phyloP scores from a whole-genome alignment of 2,888 invertebrate species.

The Epiblema foenella region DNA sequence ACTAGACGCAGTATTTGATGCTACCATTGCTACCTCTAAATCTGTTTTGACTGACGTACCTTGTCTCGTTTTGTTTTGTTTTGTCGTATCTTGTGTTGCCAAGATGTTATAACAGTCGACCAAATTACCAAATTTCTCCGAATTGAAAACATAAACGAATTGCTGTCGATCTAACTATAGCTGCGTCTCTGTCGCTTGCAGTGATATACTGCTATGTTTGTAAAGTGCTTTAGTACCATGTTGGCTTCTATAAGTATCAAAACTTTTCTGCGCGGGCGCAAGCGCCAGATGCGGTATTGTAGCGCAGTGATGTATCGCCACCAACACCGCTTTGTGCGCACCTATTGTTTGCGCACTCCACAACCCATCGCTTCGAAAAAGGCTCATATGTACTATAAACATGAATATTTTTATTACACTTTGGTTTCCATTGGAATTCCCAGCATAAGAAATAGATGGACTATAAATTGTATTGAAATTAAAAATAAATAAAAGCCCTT shows the following conservation, averaged over 20 bases:
- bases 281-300: slow-evolving; percentile 67
- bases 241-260: slow-evolving; percentile 62
- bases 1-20: too few species aligned
- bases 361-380: background rate
- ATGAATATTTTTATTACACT: background rate
- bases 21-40: too few species aligned
- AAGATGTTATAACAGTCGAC: too few species aligned
- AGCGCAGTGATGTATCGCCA: slow-evolving; percentile 29
- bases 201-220: too few species aligned
- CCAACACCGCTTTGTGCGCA: slow-evolving; percentile 30
- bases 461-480: background rate
- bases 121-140: too few species aligned
- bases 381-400: background rate
- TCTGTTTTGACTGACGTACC: too few species aligned
- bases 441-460: background rate
- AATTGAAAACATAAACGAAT: too few species aligned
- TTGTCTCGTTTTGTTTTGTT: too few species aligned
- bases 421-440: background rate
- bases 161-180: too few species aligned
- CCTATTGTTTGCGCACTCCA: slow-evolving; percentile 25
- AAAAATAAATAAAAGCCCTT: background rate
- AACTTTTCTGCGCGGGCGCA: slow-evolving; percentile 55
- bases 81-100: too few species aligned
- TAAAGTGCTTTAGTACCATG: too few species aligned
- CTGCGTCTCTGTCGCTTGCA: too few species aligned